These are phyloP conservation scores for Xestia xanthographa DNA, from an alignment of 2,888 invertebrate species.

Conservation along the genomic window DNA sequence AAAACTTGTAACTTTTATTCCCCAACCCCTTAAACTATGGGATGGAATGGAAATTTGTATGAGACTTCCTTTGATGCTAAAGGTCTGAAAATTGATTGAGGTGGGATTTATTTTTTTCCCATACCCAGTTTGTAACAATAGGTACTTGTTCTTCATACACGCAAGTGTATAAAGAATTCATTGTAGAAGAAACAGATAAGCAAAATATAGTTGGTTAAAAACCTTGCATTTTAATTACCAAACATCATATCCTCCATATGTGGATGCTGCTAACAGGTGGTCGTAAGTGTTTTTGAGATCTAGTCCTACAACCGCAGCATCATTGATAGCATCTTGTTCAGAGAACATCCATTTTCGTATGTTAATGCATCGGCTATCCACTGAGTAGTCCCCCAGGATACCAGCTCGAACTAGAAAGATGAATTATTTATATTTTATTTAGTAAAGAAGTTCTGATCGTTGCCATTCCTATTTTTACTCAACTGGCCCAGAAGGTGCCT, in stretches of 20 bases:
- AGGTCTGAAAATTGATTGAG: too few relatives aligned
- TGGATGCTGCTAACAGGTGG: slow-evolving; percentile 95
- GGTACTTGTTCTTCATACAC: too few relatives aligned
- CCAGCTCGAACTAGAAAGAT: slow-evolving; percentile 92
- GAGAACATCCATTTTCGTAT: slow-evolving; percentile 97
- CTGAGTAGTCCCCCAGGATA: slow-evolving; percentile 89
- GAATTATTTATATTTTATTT: not conserved
- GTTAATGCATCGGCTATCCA: slow-evolving; percentile 92
- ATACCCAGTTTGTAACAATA: too few relatives aligned
- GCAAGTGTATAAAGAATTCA: not conserved
- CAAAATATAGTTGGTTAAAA: not conserved
- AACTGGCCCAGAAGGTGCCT: not conserved
- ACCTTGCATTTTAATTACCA: slow-evolving; percentile 77
- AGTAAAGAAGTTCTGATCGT: not conserved
- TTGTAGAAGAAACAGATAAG: not conserved
- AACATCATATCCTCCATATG: slow-evolving; percentile 93
- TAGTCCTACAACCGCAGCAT: slow-evolving; percentile 94
- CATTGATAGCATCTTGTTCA: slow-evolving; percentile 93
- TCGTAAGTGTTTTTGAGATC: slow-evolving; percentile 95
- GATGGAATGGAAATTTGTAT: too few relatives aligned
- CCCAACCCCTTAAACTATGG: too few relatives aligned
- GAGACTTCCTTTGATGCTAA: too few relatives aligned
- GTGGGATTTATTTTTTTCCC: too few relatives aligned
- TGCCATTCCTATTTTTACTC: not conserved
- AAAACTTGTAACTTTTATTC: too few relatives aligned